Base-by-base conservation (phyloP, 2,888 invertebrate genomes). In the Zhuqinia jingwanae region DNA sequence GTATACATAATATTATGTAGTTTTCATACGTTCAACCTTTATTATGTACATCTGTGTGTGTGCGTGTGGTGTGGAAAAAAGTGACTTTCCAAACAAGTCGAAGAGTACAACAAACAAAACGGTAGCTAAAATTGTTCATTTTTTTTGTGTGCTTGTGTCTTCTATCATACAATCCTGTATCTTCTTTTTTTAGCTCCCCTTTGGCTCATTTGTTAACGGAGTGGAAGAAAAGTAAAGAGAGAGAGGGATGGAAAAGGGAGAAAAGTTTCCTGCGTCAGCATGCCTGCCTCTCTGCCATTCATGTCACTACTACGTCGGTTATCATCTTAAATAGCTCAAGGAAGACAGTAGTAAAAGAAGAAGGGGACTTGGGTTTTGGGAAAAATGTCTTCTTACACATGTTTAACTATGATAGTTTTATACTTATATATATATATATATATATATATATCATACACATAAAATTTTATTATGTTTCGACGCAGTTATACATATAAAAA, bases 181-280 rank as follows among this genome's bases (percentile, higher is more conserved):
- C 25, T 13, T 80, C 47, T 22, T 15, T 22, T 50, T 70, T 60
- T 60, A 73, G 27, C 15, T 30, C 53, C 53, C 73, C 70, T 77
- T 82, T 77, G 79, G 65, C 75, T 68, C 70, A 27, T 58, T 86
- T 53, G 81, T 70, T 70, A 86, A 77, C 81, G 36, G 58, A 86
- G 81, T 77, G 81, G 81, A 86, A 81, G 86, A 20, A 75, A 56
- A 56, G 76, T 75, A 42, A 42, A 81, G 20, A 70, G 22, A 73
- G 63, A 20, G 10, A 68, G 17, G 2, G 47, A n/a, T n/a, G n/a
- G n/a, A n/a, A 70, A 25, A 70, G 47, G 50, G 79, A 30, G 13
- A 53, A 3, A 85, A 80, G 80, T 82, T 81, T 81, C 58, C 58
- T 77, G 81, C 77, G 86, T 81, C 86, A 86, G 86, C 86, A 81